Base-by-base conservation (phyloP, 2,113 vertebrate genomes). In the Poecile atricapillus region DNA sequence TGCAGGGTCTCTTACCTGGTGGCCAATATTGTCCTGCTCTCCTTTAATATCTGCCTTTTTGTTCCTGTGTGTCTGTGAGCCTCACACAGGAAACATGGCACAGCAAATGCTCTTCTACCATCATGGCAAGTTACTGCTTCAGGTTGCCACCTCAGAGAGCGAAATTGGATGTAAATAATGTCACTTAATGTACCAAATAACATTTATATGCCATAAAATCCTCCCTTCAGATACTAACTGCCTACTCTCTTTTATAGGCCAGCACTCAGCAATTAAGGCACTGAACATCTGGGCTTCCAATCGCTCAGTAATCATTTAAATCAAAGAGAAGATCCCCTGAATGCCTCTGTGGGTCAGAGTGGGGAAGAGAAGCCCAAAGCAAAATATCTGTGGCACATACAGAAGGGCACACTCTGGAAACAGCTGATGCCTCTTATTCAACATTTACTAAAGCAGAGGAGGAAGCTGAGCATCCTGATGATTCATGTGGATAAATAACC, bases 371-470 rank as follows among this genome's bases (percentile, higher is more conserved):
- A 95, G 94, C 93, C 93, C 88, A 81, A 63, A 96, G 92, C 96
- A 78, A 94, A 96, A 78, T 95, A 78, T 83, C 90, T 92, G 65
- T 92, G 93, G 87, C 52, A 59, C 53, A 53, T 7, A 74, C 30
- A 92, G 92, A 94, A 95, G 88, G 85, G 79, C 76, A 92, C 56
- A 81, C 90, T 93, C 43, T 74, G 83, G 68, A 59, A 96, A 78
- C 96, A 97, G 93, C 94, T 96, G 95, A 95, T 92, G 92, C 93
- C 90, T 96, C 90, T 96, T 96, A 92, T 75, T 93, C 85, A 94
- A 92, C 83, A 96, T 96, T 96, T 89, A 90, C 92, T 62, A 65
- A 93, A 94, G 93, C 92, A n/a, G 76, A 25, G 64, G 35, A 92
- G 87, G 92, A 83, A 94, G 90, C 90, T 70, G 79, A 96, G 88